These are phyloP conservation scores for Hippolais icterina DNA, from an alignment of 2,113 vertebrate species.

Conservation along the genomic window DNA sequence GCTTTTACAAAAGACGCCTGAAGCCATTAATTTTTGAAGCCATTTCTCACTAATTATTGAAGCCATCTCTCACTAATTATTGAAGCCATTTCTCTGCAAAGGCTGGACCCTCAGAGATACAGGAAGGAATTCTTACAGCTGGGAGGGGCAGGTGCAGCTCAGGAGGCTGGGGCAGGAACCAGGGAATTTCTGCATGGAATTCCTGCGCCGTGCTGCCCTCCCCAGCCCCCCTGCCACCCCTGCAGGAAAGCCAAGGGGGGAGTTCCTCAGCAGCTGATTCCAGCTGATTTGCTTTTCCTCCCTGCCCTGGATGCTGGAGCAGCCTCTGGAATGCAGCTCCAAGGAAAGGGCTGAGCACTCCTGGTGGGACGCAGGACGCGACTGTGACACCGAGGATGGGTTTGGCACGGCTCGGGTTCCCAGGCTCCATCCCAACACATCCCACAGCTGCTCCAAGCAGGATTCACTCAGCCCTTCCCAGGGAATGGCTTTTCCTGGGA, in stretches of 20 bases:
- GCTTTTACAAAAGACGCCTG: no score
- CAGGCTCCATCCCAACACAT: neutral
- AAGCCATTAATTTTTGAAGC: no score
- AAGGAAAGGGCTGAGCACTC: neutral
- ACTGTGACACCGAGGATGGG: neutral
- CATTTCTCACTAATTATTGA: no score
- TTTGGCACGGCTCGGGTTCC: neutral
- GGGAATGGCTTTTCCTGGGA: neutral
- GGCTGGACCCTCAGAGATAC: no score
- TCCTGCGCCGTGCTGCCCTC: neutral
- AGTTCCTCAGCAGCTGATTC: neutral
- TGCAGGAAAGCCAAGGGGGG: slow-evolving; percentile 28
- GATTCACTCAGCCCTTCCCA: neutral
- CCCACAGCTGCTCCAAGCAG: neutral
- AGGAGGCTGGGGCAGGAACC: neutral
- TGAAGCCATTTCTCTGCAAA: no score
- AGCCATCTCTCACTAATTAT: no score
- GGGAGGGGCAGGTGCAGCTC: neutral
- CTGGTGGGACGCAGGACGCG: neutral
- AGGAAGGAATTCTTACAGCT: neutral
- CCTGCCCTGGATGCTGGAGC: neutral
- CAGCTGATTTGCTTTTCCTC: neutral
- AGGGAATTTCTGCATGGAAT: neutral
- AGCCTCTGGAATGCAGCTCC: slow-evolving; percentile 2
- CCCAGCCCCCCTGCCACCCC: neutral